Evolutionary conservation across 2,113 vertebrate species (phyloP).

Genomic region (Tapirus terrestris): DNA sequence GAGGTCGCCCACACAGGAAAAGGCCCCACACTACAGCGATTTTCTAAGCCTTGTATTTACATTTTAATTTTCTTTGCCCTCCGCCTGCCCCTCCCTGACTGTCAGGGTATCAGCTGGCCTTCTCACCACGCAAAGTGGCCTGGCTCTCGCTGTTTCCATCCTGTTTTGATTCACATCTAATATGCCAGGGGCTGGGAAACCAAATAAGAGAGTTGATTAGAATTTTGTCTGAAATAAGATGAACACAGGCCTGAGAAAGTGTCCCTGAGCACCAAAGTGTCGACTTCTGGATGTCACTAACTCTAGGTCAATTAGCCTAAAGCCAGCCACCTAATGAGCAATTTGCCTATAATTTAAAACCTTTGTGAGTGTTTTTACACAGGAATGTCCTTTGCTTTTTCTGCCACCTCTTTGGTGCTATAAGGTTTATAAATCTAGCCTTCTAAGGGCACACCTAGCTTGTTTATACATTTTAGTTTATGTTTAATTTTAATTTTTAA

Average conservation of each 20-base stretch:
- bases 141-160: neutral
- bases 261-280: neutral
- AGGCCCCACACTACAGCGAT: neutral
- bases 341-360: constrained; percentile 8
- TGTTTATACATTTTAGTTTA: constrained; percentile 44
- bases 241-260: neutral
- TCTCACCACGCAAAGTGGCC: neutral
- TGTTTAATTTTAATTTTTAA: neutral
- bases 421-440: neutral
- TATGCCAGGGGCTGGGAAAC: constrained; percentile 57
- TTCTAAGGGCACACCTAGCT: neutral
- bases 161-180: constrained; percentile 41
- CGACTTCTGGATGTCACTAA: neutral
- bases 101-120: neutral
- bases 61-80: neutral
- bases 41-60: neutral
- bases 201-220: constrained; percentile 65
- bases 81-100: neutral
- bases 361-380: neutral
- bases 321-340: constrained; percentile 47
- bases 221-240: constrained; percentile 62
- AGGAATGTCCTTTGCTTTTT: neutral
- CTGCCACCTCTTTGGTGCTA: neutral
- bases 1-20: neutral
- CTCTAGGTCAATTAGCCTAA: constrained; percentile 34